A percentile compares a stretch with the other conserved stretches of the same genome.
Conservation (phyloP, 2,888 invertebrate species). For the Nebria salina region DNA sequence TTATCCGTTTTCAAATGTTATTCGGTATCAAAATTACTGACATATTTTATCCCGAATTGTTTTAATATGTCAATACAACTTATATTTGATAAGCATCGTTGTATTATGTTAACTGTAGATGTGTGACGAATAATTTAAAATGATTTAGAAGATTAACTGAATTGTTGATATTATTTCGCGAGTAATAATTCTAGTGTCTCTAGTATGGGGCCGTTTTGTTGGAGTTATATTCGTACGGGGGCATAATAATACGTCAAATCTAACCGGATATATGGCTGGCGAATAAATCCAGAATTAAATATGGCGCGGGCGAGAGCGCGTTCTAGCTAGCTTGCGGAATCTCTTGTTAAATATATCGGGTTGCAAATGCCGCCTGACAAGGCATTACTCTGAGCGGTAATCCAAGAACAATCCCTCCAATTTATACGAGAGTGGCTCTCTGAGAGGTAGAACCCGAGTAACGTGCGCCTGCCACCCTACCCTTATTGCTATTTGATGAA, state of each 20-base stretch:
- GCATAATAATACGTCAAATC: constrained; percentile 47
- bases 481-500: constrained; percentile 65
- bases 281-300: constrained; percentile 47
- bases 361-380: constrained; percentile 62
- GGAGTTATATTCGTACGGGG: constrained; percentile 2
- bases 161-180: too few species aligned
- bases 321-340: constrained; percentile 38
- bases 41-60: not conserved
- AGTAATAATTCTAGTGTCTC: too few species aligned
- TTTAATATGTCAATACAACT: too few species aligned
- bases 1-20: constrained; percentile 25
- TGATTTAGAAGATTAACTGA: too few species aligned
- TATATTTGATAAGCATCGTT: too few species aligned
- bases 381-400: constrained; percentile 63
- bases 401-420: constrained; percentile 63
- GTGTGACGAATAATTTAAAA: too few species aligned
- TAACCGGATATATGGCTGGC: constrained; percentile 41
- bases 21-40: not conserved
- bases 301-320: constrained; percentile 32
- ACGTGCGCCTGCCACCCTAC: not conserved
- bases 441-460: not conserved
- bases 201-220: not conserved
- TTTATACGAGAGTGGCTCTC: constrained; percentile 57
- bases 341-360: constrained; percentile 60
- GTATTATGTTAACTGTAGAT: too few species aligned